Evolutionary conservation across 2,888 invertebrate genomes (phyloP), one percentile per base, ranked within the genome.

Genomic region (Cheiracanthium punctorium): DNA sequence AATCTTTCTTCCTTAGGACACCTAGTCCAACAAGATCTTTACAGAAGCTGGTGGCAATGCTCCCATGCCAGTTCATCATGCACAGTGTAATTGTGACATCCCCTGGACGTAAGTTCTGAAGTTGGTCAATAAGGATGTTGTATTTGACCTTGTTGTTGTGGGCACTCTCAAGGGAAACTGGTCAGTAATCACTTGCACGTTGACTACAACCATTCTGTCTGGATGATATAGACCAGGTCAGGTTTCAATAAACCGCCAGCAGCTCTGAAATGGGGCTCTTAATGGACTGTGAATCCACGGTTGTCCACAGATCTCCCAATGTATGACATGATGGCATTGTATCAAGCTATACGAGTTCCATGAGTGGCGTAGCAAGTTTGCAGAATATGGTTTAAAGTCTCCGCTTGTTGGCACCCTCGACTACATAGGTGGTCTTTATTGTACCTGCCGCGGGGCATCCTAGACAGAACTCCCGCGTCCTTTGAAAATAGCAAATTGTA

Each of bases 341-440:
- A 67, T 0, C 67, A 12, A 0, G 17, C 41, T 5, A 76, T 67
- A 2, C 76, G 0, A 1, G 20, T 1, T 0, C 29, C 29, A 48
- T 76, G 41, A 7, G 67, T 76, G 0, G 67, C 2, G 20, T 76
- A 43, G 30, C 67, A 76, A 5, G 7, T 14, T 28, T 76, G 76
- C 1, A 69, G 8, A n/a, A 76, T 67, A 20, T 76, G 76, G 29
- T 67, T 76, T 4, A 76, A 28, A 8, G 67, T 67, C 20, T 76
- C 69, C 0, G 67, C 64, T 1, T 41, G 37, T 12, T 17, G 1
- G 30, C 76, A 76, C 8, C 76, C 76, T 29, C 76, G 20, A 0
- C 30, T n/a, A 41, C 76, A 76, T 2, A n/a, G 5, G 0, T 58
- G 32, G 5, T 52, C 52, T 4, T 17, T 0, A 4, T n/a, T 75